phyloP scores from a whole-genome alignment of 2,888 invertebrate genomes.

The Perdita meconis region DNA sequence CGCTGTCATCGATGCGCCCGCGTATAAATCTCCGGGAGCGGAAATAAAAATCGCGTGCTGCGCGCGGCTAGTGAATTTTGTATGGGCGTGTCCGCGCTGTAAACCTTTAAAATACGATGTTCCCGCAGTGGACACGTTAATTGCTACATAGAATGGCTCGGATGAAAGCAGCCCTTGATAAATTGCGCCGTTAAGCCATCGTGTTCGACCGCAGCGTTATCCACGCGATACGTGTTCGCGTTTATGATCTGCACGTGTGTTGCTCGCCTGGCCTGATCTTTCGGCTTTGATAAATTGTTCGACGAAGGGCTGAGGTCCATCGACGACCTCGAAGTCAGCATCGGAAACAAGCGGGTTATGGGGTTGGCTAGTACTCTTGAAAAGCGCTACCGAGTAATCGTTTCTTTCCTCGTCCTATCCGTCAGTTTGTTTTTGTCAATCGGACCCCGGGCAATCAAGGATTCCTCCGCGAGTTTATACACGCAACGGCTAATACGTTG shows the following conservation, averaged over 20 bases:
- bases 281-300: conserved; percentile 77
- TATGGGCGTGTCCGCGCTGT: conserved; percentile 81
- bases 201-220: conserved; percentile 71
- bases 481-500: conserved; percentile 46
- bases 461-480: conserved; percentile 57
- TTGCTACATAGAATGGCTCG: conserved; percentile 81
- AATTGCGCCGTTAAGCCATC: conserved; percentile 80
- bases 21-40: conserved; percentile 61
- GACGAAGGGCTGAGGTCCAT: conserved; percentile 67
- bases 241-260: conserved; percentile 51
- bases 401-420: too few relatives aligned
- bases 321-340: conserved; percentile 60
- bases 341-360: conserved; percentile 16
- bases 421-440: too few relatives aligned
- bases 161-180: conserved; percentile 82
- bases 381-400: neutral
- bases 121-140: conserved; percentile 82
- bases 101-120: conserved; percentile 82
- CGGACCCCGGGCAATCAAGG: conserved; percentile 44
- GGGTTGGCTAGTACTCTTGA: conserved; percentile 7
- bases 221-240: conserved; percentile 63
- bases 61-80: conserved; percentile 76
- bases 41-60: conserved; percentile 26
- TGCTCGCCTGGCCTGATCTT: conserved; percentile 77
- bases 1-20: conserved; percentile 44